A percentile compares a stretch with the other conserved stretches of the same genome.
Conservation (phyloP, 1,140 invertebrate species). For the Pseudomyrmex concolor region DNA sequence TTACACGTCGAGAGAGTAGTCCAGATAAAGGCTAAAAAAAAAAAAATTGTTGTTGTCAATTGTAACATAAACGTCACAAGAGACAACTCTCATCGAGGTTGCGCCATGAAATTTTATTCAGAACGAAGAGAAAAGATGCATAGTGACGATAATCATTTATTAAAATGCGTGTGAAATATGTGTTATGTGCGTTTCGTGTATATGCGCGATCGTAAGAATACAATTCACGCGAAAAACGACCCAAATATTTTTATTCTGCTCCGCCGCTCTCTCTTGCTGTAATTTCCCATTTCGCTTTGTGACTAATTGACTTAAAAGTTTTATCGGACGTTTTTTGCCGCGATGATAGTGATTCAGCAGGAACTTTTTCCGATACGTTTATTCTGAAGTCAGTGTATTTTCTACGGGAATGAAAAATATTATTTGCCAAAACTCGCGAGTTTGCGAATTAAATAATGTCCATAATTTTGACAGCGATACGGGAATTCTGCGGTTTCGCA, state of each 20-base stretch:
- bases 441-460: slow-evolving; percentile 7
- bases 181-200: not conserved
- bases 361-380: slow-evolving; percentile 49
- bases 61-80: slow-evolving; percentile 62
- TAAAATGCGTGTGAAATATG: not conserved
- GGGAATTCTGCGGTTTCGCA: not conserved
- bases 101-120: not conserved
- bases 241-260: slow-evolving; percentile 49
- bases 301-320: slow-evolving; percentile 59
- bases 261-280: not conserved
- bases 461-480: slow-evolving; percentile 1
- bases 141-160: slow-evolving; percentile 1
- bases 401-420: slow-evolving; percentile 7
- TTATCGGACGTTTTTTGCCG: slow-evolving; percentile 43
- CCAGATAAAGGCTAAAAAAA: slow-evolving; percentile 25
- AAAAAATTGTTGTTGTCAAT: slow-evolving; percentile 70
- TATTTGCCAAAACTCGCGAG: not conserved
- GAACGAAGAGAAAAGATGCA: not conserved
- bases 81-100: slow-evolving; percentile 3
- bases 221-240: slow-evolving; percentile 15
- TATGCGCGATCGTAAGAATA: not conserved
- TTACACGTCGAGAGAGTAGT: slow-evolving; percentile 32
- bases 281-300: slow-evolving; percentile 41
- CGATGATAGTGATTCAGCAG: slow-evolving; percentile 29
- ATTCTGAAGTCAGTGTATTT: slow-evolving; percentile 11